Percentiles rank a stretch among this genome's conserved stretches.
Conservation (phyloP, 2,113 vertebrate genomes). For the Cynocephalus volans region DNA sequence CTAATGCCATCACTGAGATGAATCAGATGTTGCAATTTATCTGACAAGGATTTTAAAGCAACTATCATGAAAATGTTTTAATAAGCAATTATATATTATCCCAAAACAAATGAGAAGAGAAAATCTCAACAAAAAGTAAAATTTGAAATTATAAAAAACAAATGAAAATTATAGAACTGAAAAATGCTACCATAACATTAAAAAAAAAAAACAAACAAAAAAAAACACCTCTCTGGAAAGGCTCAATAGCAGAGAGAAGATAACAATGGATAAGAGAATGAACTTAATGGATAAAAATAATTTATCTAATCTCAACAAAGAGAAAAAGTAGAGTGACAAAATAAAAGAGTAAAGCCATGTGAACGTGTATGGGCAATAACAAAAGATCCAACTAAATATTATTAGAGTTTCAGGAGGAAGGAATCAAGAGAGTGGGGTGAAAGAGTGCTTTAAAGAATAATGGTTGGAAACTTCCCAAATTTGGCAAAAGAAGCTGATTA, state of each 20-base stretch:
- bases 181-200: not conserved
- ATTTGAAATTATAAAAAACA: not conserved
- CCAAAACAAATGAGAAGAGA: not conserved
- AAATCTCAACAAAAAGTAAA: not conserved
- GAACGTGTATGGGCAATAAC: not conserved
- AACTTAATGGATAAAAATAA: not conserved
- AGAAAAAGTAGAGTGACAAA: not conserved
- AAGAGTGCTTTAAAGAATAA: not conserved
- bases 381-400: not conserved
- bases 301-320: not conserved
- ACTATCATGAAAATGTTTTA: not conserved
- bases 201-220: not conserved
- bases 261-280: not conserved
- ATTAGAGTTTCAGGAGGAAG: not conserved
- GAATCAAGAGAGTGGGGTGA: rapidly evolving
- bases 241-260: not conserved
- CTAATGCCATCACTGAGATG: too few species aligned
- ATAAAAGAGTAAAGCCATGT: not conserved
- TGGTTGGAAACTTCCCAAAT: not conserved
- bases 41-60: not conserved
- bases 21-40: not conserved
- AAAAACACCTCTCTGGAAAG: not conserved
- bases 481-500: not conserved
- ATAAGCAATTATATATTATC: not conserved
- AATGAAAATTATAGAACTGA: not conserved